Percentiles rank a stretch among this genome's conserved stretches.
These are phyloP conservation scores for Neodiprion fabricii DNA, from an alignment of 1,140 invertebrate genomes.

Conservation along the genomic window DNA sequence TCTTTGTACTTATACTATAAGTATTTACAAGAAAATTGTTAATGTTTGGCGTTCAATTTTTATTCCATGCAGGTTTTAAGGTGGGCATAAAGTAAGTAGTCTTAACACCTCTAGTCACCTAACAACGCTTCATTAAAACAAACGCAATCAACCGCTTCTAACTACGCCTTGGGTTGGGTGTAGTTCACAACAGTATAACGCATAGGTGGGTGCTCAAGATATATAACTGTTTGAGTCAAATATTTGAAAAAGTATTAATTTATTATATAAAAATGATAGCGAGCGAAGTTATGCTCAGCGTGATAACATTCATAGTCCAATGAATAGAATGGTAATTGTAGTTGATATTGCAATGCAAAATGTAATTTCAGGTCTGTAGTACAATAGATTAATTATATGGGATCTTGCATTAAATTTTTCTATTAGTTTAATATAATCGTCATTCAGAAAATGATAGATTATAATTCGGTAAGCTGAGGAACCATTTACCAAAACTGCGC, in stretches of 20 bases:
- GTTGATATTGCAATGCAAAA: not conserved
- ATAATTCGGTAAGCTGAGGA: no score
- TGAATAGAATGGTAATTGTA: no score
- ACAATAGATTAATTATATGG: no score
- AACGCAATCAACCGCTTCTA: conserved; percentile 34
- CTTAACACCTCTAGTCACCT: conserved; percentile 54
- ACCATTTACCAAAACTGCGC: no score
- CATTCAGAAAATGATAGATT: no score
- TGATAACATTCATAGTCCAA: not conserved
- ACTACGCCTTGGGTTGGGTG: conserved; percentile 35
- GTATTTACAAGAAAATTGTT: conserved; percentile 15
- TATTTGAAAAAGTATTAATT: not conserved
- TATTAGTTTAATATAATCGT: no score
- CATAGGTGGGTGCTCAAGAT: conserved; percentile 21
- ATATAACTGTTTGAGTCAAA: not conserved
- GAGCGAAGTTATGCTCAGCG: no score
- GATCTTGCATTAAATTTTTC: no score
- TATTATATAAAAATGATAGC: not conserved
- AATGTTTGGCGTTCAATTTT: conserved; percentile 39
- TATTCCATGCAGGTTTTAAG: conserved; percentile 45
- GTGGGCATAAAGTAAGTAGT: conserved; percentile 45
- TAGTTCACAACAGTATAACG: conserved; percentile 15
- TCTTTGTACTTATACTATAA: conserved; percentile 2
- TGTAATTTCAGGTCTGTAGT: not conserved
- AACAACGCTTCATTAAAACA: conserved; percentile 52